Evolutionary conservation across 2,113 vertebrate species (phyloP), one percentile per base, ranked within the genome.

Genomic region (Pampusana beccarii): DNA sequence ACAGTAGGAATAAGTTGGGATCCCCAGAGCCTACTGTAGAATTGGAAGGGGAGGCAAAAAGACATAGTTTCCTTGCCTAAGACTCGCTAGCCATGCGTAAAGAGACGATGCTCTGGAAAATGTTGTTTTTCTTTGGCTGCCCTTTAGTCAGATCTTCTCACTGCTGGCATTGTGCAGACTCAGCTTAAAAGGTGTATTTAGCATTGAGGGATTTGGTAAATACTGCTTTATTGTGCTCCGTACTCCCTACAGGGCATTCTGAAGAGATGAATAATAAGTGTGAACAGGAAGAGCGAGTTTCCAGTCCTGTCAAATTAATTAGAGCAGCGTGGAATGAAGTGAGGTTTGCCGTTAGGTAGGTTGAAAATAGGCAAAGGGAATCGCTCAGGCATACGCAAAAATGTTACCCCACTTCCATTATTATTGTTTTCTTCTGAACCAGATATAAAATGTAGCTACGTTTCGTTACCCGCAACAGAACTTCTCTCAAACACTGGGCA

Each of bases 261-360:
- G 90, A 96, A 97, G 94, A 97, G 95, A 97, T 95, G 95, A 96
- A 96, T 96, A 98, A 85, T 97, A 98, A 98, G 95, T 97, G 95
- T 93, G 97, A 98, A 97, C 90, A 91, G 96, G 96, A 98, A 97
- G 93, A 97, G 94, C 97, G 95, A 98, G 95, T 97, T 98, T 97
- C 97, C 97, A 96, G 92, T 92, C 75, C 96, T 97, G 97, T 98
- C 98, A 98, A 95, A 97, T 96, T 98, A 98, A 98, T 98, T 98
- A 98, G 81, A 96, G 88, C 88, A 92, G 93, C 20, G 75, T 23
- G 95, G 92, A 94, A 92, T 97, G 97, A 98, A 96, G 93, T 74
- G 93, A 97, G 65, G 57, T 78, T 97, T 97, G 97, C 94, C 46
- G 5, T 95, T 96, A 97, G 96, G 96, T 97, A 96, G 84, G 90